Conservation (phyloP, 1,140 invertebrate genomes). For the Atopsyche davidsoni region DNA sequence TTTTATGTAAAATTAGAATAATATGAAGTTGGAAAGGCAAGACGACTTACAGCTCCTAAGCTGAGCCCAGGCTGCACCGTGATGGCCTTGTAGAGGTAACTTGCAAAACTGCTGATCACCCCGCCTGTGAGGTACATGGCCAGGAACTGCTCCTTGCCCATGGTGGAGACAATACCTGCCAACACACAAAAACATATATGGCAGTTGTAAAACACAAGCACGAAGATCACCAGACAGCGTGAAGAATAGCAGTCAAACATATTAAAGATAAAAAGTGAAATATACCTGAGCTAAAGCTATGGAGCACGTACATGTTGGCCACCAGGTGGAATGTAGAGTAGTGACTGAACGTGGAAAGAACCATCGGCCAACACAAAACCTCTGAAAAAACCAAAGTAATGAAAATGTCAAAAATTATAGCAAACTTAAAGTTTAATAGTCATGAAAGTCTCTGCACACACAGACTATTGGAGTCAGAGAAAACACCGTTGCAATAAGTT, state of each 20-base stretch:
- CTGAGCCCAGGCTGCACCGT: constrained; percentile 64
- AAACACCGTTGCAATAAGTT: too few species aligned
- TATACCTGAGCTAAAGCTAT: constrained; percentile 68
- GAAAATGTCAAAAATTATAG: constrained; percentile 26
- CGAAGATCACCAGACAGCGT: too few species aligned
- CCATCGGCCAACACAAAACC: constrained; percentile 76
- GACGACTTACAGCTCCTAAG: constrained; percentile 79
- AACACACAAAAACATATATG: too few species aligned
- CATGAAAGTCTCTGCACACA: too few species aligned
- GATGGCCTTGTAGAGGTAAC: constrained; percentile 72
- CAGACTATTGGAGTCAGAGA: too few species aligned
- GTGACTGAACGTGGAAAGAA: constrained; percentile 92
- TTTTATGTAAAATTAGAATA: too few species aligned
- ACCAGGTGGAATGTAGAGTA: constrained; percentile 78
- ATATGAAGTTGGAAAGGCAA: constrained; percentile 5
- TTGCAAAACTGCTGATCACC: constrained; percentile 80
- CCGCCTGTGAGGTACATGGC: constrained; percentile 86
- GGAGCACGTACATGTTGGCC: constrained; percentile 93
- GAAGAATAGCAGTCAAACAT: too few species aligned
- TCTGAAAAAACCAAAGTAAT: constrained; percentile 52
- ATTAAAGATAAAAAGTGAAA: constrained; percentile 9
- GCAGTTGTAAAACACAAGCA: too few species aligned
- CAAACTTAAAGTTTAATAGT: too few species aligned
- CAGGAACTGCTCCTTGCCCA: constrained; percentile 90
- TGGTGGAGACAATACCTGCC: constrained; percentile 59